These are phyloP conservation scores for Agapostemon virescens DNA, from an alignment of 2,888 invertebrate genomes.

Conservation along the genomic window DNA sequence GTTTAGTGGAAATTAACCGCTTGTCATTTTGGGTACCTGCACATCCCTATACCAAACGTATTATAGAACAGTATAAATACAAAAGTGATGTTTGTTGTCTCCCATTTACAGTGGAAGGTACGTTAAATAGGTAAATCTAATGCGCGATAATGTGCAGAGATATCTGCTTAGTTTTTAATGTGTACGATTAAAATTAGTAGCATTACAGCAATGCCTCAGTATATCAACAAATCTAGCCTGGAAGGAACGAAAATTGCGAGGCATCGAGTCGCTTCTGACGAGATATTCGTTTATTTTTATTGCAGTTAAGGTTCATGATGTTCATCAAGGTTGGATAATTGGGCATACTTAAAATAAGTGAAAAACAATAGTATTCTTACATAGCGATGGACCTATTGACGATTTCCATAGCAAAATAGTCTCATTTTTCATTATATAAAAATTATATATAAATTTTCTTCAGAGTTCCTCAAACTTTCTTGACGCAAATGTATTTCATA, in stretches of 20 bases:
- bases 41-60: slow-evolving; percentile 6
- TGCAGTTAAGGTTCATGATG: background rate
- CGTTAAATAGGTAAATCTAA: background rate
- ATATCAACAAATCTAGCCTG: background rate
- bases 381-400: background rate
- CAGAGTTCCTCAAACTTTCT: no score
- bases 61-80: background rate
- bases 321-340: background rate
- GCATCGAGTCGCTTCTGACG: background rate
- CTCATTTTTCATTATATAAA: background rate
- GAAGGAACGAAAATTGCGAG: background rate
- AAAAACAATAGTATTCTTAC: background rate
- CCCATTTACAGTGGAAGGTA: background rate
- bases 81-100: background rate
- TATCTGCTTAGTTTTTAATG: background rate
- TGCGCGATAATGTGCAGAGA: background rate
- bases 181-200: background rate
- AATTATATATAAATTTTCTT: no score
- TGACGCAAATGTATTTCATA: no score
- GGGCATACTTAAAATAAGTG: background rate
- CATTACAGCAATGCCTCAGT: background rate
- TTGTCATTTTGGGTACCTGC: background rate
- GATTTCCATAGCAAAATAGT: background rate
- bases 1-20: background rate
- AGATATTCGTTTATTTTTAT: background rate